phyloP scores from a whole-genome alignment of 2,888 invertebrate species.

The Drosophila mettleri region DNA sequence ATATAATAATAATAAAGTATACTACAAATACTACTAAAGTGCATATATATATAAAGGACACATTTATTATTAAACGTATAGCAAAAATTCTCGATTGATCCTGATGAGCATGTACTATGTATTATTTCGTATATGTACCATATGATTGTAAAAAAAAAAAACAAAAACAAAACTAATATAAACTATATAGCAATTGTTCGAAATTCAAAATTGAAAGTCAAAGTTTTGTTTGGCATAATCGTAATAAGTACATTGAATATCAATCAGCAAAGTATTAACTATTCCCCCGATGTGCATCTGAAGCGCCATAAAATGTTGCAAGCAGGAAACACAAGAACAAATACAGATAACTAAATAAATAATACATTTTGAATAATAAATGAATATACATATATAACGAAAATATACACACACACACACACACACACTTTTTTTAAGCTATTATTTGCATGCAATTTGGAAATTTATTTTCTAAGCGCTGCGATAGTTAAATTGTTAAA shows the following conservation, averaged over 20 bases:
- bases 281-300: constrained; percentile 56
- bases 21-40: constrained; percentile 44
- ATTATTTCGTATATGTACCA: constrained; percentile 73
- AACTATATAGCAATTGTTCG: constrained; percentile 41
- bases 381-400: constrained; percentile 26
- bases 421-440: constrained; percentile 48
- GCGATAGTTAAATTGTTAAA: constrained; percentile 79
- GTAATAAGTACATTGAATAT: constrained; percentile 43
- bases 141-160: constrained; percentile 47
- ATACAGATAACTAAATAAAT: constrained; percentile 30
- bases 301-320: constrained; percentile 67
- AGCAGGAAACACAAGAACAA: constrained; percentile 25
- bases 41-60: constrained; percentile 54
- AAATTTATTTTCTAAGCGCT: constrained; percentile 51
- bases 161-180: constrained; percentile 7
- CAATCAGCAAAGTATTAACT: constrained; percentile 71
- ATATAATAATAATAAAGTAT: constrained; percentile 38
- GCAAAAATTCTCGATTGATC: constrained; percentile 71
- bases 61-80: constrained; percentile 69
- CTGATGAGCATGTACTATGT: constrained; percentile 63
- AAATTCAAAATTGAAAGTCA: constrained; percentile 45
- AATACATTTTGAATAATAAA: constrained; percentile 39
- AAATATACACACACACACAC: constrained; percentile 46
- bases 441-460: constrained; percentile 58
- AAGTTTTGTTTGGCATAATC: constrained; percentile 45